These are phyloP conservation scores for Xerus rutilus DNA, from an alignment of 2,797 vertebrate species.

Conservation along the genomic window DNA sequence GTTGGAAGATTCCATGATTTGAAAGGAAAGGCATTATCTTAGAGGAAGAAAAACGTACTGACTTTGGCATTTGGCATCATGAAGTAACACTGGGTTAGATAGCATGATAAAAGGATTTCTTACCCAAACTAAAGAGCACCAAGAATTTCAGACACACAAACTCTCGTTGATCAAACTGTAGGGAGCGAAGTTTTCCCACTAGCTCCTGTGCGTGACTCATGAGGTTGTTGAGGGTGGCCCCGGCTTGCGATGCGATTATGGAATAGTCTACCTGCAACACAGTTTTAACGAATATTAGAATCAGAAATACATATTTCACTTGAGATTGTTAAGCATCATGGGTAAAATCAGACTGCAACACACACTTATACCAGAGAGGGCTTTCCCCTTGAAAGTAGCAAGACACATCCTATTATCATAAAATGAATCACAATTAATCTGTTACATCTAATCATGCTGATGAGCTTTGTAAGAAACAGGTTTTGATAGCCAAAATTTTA, in stretches of 20 bases:
- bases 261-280: slow-evolving; percentile 96
- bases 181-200: slow-evolving; percentile 95
- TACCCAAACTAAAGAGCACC: slow-evolving; percentile 99
- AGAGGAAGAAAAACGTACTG: background rate
- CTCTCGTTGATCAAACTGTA: slow-evolving; percentile 98
- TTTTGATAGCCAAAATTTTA: background rate
- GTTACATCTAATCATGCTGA: background rate
- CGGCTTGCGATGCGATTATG: slow-evolving; percentile 96
- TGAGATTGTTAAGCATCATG: background rate
- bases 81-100: too few relatives aligned
- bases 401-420: background rate
- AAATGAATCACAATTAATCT: background rate
- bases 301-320: background rate
- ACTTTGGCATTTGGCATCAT: background rate
- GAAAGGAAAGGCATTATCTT: background rate
- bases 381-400: too few relatives aligned
- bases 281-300: background rate
- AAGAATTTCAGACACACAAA: slow-evolving; percentile 99
- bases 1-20: background rate
- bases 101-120: slow-evolving; percentile 82
- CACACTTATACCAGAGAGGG: rapidly evolving
- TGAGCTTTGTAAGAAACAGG: background rate
- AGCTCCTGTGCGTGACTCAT: slow-evolving; percentile 97
- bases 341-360: background rate
- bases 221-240: slow-evolving; percentile 97